Conservation (phyloP, 2,888 invertebrate species). For the Tenthredo notha region DNA sequence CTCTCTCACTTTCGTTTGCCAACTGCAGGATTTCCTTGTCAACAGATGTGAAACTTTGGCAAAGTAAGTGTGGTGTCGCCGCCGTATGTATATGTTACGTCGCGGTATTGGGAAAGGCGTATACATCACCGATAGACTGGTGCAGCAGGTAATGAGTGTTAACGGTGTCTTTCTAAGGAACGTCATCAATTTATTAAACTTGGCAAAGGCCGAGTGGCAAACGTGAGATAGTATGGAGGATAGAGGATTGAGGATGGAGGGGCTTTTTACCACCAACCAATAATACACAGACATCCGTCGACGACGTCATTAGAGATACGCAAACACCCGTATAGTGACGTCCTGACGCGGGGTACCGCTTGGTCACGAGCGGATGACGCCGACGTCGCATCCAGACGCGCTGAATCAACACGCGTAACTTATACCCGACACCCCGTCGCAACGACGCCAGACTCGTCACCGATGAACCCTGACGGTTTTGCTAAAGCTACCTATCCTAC, state of each 20-base stretch:
- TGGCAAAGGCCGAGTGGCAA: constrained; percentile 28
- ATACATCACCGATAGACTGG: constrained; percentile 29
- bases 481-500: neutral
- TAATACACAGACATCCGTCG: constrained; percentile 32
- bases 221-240: neutral
- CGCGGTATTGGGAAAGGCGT: neutral
- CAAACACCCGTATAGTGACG: constrained; percentile 29
- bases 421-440: neutral
- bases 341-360: neutral
- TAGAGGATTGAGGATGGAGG: neutral
- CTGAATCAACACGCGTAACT: constrained; percentile 45
- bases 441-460: constrained; percentile 20
- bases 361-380: constrained; percentile 49
- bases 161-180: constrained; percentile 32
- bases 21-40: neutral
- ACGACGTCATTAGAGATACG: constrained; percentile 42
- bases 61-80: neutral
- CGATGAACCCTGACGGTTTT: neutral
- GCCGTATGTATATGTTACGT: neutral
- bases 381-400: constrained; percentile 33
- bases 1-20: neutral
- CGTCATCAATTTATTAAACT: constrained; percentile 49
- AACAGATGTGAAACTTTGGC: constrained; percentile 7
- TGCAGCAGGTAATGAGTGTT: constrained; percentile 29
- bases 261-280: neutral